A percentile compares a stretch with the other conserved stretches of the same genome.
These are phyloP conservation scores for Aricia artaxerxes DNA, from an alignment of 2,888 invertebrate genomes.

Conservation along the genomic window DNA sequence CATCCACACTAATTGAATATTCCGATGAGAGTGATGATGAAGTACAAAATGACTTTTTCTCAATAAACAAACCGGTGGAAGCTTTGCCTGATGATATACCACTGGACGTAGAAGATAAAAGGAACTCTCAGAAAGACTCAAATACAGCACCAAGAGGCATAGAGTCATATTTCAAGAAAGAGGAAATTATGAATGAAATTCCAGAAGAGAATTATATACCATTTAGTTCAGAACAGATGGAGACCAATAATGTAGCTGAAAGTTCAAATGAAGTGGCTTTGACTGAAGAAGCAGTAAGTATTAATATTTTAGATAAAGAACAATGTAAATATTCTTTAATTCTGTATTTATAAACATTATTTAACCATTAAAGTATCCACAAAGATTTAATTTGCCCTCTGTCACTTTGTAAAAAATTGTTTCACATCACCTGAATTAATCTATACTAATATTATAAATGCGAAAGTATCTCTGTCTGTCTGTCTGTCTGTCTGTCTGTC, in stretches of 20 bases:
- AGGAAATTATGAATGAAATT: slow-evolving; percentile 45
- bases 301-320: neutral
- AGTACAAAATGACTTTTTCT: slow-evolving; percentile 77
- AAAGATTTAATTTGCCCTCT: no score
- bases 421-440: neutral
- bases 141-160: slow-evolving; percentile 51
- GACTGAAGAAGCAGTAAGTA: slow-evolving; percentile 72
- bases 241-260: slow-evolving; percentile 27
- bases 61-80: slow-evolving; percentile 73
- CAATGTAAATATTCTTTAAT: neutral
- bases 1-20: slow-evolving; percentile 48
- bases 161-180: slow-evolving; percentile 66
- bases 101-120: slow-evolving; percentile 56
- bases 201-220: slow-evolving; percentile 39
- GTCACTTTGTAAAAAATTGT: neutral
- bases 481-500: no score
- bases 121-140: slow-evolving; percentile 34
- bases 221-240: slow-evolving; percentile 40
- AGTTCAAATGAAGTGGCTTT: slow-evolving; percentile 46
- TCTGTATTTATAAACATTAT: neutral
- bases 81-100: slow-evolving; percentile 61
- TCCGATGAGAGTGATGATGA: slow-evolving; percentile 75
- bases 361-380: neutral
- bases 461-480: no score
- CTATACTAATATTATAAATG: no score